These are phyloP conservation scores for Pica pica DNA, from an alignment of 2,113 vertebrate species.

Conservation along the genomic window DNA sequence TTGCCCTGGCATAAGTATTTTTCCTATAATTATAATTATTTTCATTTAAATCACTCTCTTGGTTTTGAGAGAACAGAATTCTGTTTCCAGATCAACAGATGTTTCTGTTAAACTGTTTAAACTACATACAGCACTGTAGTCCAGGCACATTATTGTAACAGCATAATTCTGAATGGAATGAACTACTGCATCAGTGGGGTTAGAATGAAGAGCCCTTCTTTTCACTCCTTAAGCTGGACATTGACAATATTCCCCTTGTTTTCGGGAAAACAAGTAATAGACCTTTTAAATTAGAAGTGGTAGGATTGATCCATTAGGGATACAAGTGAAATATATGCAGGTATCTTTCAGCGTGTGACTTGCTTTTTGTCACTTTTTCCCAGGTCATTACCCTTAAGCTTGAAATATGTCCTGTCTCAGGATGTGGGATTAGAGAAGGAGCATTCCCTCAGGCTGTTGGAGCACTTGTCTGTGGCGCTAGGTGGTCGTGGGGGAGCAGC, in stretches of 20 bases:
- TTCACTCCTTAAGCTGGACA: neutral
- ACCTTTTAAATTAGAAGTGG: neutral
- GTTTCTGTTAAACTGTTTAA: neutral
- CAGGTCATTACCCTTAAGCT: neutral
- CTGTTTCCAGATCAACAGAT: neutral
- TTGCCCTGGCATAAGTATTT: neutral
- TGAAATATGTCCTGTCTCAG: neutral
- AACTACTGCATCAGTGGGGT: neutral
- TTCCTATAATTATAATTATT: fast-evolving
- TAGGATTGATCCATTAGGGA: fast-evolving
- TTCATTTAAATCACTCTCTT: neutral
- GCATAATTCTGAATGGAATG: neutral
- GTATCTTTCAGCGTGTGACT: neutral
- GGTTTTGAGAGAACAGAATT: neutral
- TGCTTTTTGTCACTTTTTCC: neutral
- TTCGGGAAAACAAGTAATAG: neutral
- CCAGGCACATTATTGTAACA: neutral
- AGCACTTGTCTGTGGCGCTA: neutral
- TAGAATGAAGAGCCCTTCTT: neutral
- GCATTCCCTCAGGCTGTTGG: neutral
- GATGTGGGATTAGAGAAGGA: neutral
- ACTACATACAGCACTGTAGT: fast-evolving
- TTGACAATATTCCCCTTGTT: neutral
- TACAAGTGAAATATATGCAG: neutral
- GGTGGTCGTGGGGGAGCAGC: neutral